Base-by-base conservation (phyloP, 2,797 vertebrate genomes). In the Channallabes apus region DNA sequence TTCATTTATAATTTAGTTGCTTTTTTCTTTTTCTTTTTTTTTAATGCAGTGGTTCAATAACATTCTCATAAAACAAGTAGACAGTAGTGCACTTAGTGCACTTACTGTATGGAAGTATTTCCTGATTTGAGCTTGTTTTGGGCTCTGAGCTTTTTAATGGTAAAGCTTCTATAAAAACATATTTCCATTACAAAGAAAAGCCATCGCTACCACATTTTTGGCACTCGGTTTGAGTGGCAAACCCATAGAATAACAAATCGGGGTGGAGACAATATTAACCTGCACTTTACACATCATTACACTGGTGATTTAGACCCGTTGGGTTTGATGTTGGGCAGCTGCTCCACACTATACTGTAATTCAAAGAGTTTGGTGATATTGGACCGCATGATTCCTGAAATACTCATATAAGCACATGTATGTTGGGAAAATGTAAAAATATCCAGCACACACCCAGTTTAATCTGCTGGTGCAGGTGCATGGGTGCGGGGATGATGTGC, bases 261-360 rank as follows among this genome's bases (percentile, higher is more conserved):
- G 89, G 94, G 94, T 92, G 93, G 93, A 92, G 93, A 92, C 91
- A n/a, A n/a, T n/a, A 80, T 72, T 51, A 86, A 87, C 73, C 83
- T 85, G 86, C 89, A 92, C 61, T 80, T 80, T 80, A 80, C 78
- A 80, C 93, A 88, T 95, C 94, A 95, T 95, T 94, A 92, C 78
- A 78, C 86, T 80, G 84, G 88, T 89, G 89, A 87, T 84, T 90
- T 78, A 32, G 69, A 87, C 84, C 81, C 62, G 73, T 41, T 64
- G 80, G 87, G 86, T 90, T 92, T 93, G 91, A 91, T 91, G 85
- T 87, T 76, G 91, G 90, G 88, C 87, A 90, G 90, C 93, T 93
- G 92, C 91, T 90, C 87, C 91, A 58, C 82, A 61, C 56, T n/a
- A n/a, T n/a, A n/a, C n/a, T n/a, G n/a, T 80, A 91, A 93, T 94